phyloP scores from a whole-genome alignment of 92 coral and sea anemone species.

The Parazoanthus swiftii region DNA sequence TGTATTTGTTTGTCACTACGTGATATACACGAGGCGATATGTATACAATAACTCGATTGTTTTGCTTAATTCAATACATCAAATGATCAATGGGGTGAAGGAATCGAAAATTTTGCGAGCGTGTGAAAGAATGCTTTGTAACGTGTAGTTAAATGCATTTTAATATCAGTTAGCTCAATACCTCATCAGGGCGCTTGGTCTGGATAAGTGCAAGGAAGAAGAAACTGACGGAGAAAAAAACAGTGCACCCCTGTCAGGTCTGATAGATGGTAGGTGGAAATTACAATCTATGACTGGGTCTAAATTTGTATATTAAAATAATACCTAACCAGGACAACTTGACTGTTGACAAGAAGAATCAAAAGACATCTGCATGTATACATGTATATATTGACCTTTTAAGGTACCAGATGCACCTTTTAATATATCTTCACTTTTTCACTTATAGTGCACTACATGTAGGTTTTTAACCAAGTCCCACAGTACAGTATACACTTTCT shows the following conservation, averaged over 20 bases:
- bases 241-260: conserved; percentile 60
- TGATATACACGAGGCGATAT: background rate
- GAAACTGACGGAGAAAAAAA: conserved; percentile 71
- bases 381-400: no score
- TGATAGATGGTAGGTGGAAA: conserved; percentile 68
- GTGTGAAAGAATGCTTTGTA: background rate
- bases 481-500: no score
- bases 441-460: no score
- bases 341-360: no score
- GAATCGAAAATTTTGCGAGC: background rate
- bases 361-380: no score
- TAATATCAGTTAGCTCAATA: background rate
- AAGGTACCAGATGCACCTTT: no score
- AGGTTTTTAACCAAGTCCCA: no score
- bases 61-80: no score
- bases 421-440: no score
- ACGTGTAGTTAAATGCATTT: background rate
- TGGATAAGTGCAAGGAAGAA: conserved; percentile 67
- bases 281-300: background rate
- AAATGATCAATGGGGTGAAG: no score
- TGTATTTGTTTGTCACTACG: background rate
- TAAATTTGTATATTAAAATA: no score
- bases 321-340: no score
- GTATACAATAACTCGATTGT: background rate
- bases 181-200: conserved; percentile 72